Evolutionary conservation across 2,797 vertebrate genomes (phyloP), one percentile per base, ranked within the genome.

Genomic region (Channa striata): DNA sequence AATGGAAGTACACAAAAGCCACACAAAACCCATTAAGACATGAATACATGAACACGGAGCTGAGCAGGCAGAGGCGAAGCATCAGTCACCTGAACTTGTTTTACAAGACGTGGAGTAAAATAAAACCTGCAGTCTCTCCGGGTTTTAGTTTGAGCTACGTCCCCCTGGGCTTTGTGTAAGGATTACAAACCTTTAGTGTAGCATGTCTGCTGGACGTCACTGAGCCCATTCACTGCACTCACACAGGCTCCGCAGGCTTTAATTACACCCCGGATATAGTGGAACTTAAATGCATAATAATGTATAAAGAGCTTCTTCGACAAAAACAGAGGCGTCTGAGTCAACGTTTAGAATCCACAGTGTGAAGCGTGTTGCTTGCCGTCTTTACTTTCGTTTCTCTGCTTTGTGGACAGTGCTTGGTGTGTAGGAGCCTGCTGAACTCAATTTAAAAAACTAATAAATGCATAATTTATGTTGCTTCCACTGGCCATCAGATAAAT

Each of bases 21-120:
- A 20, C 19, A 43, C 25, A 42, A 60, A 76, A 70, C 10, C 54
- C 60, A 81, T 72, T 74, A 78, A 68, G 50, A 46, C 59, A 44
- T 60, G 25, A 30, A 30, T 57, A 76, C 82, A 74, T 2, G 53
- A 64, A 63, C 36, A 50, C 19, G 53, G 8, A 54, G 65, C 43
- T 20, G 59, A 52, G 63, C 52, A 17, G 62, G 77, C 72, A 71
- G 25, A 72, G 72, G 59, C 14, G 19, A 42, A 61, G 40, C 40
- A 47, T 56, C 25, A 23, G 36, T 39, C 46, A 42, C 71, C 67
- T 37, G 56, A 63, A 42, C 58, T 11, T 58, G 64, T 71, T 77
- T 50, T 62, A 70, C 59, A 51, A 58, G 68, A 70, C 61, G 36
- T 2, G 10, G 19, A 59, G 48, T 36, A 6, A 65, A 64, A 74